Base-by-base conservation (phyloP, 2,888 invertebrate species). In the Agonum fuliginosum region DNA sequence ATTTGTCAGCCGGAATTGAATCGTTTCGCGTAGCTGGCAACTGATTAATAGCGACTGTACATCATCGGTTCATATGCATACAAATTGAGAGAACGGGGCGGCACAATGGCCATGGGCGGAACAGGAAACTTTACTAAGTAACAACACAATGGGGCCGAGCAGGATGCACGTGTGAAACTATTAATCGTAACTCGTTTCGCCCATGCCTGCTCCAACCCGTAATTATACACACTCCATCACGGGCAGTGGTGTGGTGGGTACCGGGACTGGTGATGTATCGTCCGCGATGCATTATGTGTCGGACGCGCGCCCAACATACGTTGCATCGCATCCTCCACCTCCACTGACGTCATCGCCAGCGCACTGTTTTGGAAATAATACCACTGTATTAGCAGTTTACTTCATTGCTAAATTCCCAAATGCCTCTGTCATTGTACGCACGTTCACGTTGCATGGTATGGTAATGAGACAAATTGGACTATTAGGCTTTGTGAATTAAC, bases 191-290 rank as follows among this genome's bases (percentile, higher is more conserved):
- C 82, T 82, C 80, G 82, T 81, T 82, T 80, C 80, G 80, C 79
- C 80, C 83, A 83, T 83, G 81, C 78, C 83, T 81, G 83, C 83
- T 83, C 83, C 81, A 79, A 83, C 82, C 81, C 80, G 82, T 83
- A 84, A 84, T 84, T 84, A 84, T 83, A 82, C 81, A 81, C 84
- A 83, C 83, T 84, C 83, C 82, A 83, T 84, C 84, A 83, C 84
- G 82, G 82, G 82, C n/a, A n/a, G n/a, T n/a, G n/a, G n/a, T n/a
- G n/a, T n/a, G n/a, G n/a, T n/a, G 82, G 82, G 81, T 83, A 83
- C 81, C 83, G 83, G 82, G 83, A 14, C 51, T 81, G 81, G 83
- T 84, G 83, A 84, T 84, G 82, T 83, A 84, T 82, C 81, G 79
- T 81, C 80, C 81, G 81, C 82, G 81, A 83, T 83, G 84, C 83